Conservation (phyloP, 2,888 invertebrate genomes). For the Allophyes oxyacanthae region DNA sequence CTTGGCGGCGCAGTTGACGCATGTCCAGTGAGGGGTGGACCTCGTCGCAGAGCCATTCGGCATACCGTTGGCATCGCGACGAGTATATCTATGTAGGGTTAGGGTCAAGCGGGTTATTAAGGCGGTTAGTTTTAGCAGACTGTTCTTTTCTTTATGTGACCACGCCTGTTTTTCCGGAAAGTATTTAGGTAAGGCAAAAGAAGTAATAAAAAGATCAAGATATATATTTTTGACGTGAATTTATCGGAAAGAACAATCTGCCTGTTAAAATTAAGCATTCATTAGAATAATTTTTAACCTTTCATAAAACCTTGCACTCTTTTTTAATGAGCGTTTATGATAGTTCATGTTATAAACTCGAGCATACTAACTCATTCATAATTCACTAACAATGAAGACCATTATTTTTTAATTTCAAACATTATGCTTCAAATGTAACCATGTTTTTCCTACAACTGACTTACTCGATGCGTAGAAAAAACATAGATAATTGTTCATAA, state of each 20-base stretch:
- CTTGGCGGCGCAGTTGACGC: conserved; percentile 80
- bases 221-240: too few relatives aligned
- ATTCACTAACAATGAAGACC: conserved; percentile 22
- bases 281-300: conserved; percentile 46
- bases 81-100: conserved; percentile 94
- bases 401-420: conserved; percentile 1
- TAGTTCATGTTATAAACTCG: not conserved
- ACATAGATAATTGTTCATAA: conserved; percentile 1
- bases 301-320: conserved; percentile 43
- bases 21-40: conserved; percentile 94
- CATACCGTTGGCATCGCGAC: conserved; percentile 95
- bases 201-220: too few relatives aligned
- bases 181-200: too few relatives aligned
- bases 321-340: conserved; percentile 9
- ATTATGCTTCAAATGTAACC: not conserved
- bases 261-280: conserved; percentile 50
- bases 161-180: too few relatives aligned
- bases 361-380: conserved; percentile 5
- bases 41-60: conserved; percentile 94
- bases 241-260: conserved; percentile 56
- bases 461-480: conserved; percentile 10
- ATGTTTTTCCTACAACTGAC: conserved; percentile 17
- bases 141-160: conserved; percentile 55
- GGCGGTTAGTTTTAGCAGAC: conserved; percentile 79
- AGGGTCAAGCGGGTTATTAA: conserved; percentile 87